Evolutionary conservation across 2,797 vertebrate genomes (phyloP).

Genomic region (Spinus olivaceus): DNA sequence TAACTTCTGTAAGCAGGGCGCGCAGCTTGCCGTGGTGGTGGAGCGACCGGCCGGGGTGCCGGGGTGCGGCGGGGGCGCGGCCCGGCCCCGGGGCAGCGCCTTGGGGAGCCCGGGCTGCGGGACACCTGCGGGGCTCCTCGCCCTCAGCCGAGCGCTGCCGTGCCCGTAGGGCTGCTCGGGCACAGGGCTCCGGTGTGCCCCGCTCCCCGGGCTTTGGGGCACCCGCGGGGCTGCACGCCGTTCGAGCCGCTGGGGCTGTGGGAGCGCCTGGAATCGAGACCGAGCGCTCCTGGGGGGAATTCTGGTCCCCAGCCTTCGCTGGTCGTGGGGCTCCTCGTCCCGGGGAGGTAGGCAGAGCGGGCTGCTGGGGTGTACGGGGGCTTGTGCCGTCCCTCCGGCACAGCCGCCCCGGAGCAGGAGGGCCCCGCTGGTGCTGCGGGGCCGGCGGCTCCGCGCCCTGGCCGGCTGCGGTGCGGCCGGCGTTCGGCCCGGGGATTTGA

Average conservation of each 20-base stretch:
- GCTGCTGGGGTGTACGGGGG: no score
- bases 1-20: neutral
- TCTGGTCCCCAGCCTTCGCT: no score
- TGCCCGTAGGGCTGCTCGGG: neutral
- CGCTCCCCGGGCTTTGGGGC: neutral
- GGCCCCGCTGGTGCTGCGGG: neutral
- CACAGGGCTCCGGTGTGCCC: neutral
- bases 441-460: neutral
- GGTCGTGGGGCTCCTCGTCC: neutral
- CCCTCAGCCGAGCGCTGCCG: neutral
- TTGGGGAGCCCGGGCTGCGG: neutral
- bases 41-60: neutral
- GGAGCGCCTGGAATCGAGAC: no score
- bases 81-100: neutral
- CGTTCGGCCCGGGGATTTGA: neutral
- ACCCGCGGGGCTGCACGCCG: no score
- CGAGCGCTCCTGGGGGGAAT: no score
- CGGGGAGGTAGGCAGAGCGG: neutral
- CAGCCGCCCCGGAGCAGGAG: neutral
- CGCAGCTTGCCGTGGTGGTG: neutral
- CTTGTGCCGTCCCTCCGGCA: neutral
- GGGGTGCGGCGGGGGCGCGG: neutral
- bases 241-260: neutral
- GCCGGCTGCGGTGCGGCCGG: neutral
- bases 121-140: neutral